Evolutionary conservation across 2,888 invertebrate genomes (phyloP).

Genomic region (Malacosoma neustria): DNA sequence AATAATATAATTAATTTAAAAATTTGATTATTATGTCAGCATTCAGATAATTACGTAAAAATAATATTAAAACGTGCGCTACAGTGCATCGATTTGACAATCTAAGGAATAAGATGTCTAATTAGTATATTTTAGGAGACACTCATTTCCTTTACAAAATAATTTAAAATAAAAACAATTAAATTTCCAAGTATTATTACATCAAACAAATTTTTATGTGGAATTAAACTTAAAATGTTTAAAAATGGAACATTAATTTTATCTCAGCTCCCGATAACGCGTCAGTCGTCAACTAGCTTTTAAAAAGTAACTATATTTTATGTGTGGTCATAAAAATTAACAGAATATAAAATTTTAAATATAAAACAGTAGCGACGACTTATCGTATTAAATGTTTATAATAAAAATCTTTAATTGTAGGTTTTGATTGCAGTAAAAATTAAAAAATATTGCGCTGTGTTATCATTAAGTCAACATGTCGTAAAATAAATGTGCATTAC

Average conservation of each 20-base stretch:
- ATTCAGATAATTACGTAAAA: too few relatives aligned
- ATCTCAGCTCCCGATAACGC: constrained; percentile 1
- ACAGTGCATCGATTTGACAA: too few relatives aligned
- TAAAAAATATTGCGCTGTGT: constrained; percentile 53
- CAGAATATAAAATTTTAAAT: constrained; percentile 9
- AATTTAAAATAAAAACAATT: background rate
- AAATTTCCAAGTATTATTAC: too few relatives aligned
- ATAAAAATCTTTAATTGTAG: constrained; percentile 57
- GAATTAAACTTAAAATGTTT: background rate
- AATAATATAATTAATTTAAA: too few relatives aligned
- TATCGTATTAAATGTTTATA: constrained; percentile 38
- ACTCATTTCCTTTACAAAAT: too few relatives aligned
- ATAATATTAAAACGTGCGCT: too few relatives aligned
- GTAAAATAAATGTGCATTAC: too few relatives aligned
- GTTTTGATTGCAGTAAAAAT: constrained; percentile 62
- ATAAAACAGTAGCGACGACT: constrained; percentile 12
- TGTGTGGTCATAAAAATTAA: constrained; percentile 20
- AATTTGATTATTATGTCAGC: too few relatives aligned
- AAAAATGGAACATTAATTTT: constrained; percentile 1
- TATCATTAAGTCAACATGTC: constrained; percentile 51
- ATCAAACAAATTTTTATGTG: background rate
- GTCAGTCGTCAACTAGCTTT: constrained; percentile 6
- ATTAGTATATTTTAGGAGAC: too few relatives aligned
- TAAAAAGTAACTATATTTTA: constrained; percentile 12
- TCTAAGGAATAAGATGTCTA: too few relatives aligned